A percentile compares a stretch with the other conserved stretches of the same genome.
These are phyloP conservation scores for Tryphoninae sp. DNA, from an alignment of 2,888 invertebrate species.

Conservation along the genomic window DNA sequence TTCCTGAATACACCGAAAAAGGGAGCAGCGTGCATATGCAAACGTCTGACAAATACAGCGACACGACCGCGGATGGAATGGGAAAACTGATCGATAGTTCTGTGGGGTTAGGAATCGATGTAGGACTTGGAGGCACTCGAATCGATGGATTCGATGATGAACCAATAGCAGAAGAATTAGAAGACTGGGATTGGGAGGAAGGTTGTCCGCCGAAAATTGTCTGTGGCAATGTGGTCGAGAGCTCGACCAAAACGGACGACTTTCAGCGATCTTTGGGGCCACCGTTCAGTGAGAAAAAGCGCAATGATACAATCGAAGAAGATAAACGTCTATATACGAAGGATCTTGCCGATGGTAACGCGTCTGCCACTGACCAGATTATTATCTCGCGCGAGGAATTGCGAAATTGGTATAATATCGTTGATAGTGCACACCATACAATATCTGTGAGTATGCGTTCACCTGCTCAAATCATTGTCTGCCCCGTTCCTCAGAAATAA, in stretches of 20 bases:
- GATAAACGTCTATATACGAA: slow-evolving; percentile 1
- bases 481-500: not conserved
- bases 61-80: slow-evolving; percentile 26
- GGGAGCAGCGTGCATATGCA: slow-evolving; percentile 19
- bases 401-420: slow-evolving; percentile 59
- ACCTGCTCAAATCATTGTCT: not conserved
- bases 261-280: not conserved
- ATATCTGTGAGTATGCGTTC: slow-evolving; percentile 46
- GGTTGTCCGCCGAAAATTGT: slow-evolving; percentile 64
- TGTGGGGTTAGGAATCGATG: slow-evolving; percentile 39
- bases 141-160: slow-evolving; percentile 10
- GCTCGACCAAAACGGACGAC: slow-evolving; percentile 21
- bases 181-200: slow-evolving; percentile 50
- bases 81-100: slow-evolving; percentile 47
- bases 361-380: slow-evolving; percentile 36
- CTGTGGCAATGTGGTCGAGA: slow-evolving; percentile 64
- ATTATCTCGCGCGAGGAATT: slow-evolving; percentile 61
- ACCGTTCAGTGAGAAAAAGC: too few species aligned
- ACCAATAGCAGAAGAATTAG: slow-evolving; percentile 32
- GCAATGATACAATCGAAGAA: too few species aligned
- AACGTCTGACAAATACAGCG: slow-evolving; percentile 32
- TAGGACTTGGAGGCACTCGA: slow-evolving; percentile 34
- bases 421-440: slow-evolving; percentile 45
- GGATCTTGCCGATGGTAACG: not conserved
- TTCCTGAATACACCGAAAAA: slow-evolving; percentile 28